These are phyloP conservation scores for Macrotrachela quadricornifera DNA, from an alignment of 1,140 invertebrate genomes.

Conservation along the genomic window DNA sequence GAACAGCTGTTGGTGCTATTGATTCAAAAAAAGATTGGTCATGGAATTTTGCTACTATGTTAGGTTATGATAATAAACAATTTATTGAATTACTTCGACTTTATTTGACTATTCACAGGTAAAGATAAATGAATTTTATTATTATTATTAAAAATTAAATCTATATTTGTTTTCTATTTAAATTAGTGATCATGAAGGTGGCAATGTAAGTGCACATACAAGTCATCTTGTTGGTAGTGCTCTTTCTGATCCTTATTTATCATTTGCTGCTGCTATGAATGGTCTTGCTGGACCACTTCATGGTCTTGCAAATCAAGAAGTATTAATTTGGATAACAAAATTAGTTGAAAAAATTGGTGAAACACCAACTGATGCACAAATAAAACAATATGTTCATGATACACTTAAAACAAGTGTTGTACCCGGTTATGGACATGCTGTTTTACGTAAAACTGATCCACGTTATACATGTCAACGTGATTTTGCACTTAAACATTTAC, in stretches of 20 bases:
- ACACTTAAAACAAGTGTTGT: constrained; percentile 82
- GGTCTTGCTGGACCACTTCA: constrained; percentile 83
- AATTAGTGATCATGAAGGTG: constrained; percentile 63
- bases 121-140: constrained; percentile 13
- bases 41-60: constrained; percentile 70
- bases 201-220: constrained; percentile 78
- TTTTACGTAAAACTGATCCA: constrained; percentile 83
- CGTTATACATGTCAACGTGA: constrained; percentile 78
- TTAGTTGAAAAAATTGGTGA: constrained; percentile 53
- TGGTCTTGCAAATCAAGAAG: constrained; percentile 59
- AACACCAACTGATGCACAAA: constrained; percentile 56
- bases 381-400: constrained; percentile 81
- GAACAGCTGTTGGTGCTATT: constrained; percentile 62
- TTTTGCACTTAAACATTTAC: constrained; percentile 77
- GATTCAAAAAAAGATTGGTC: constrained; percentile 78
- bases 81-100: constrained; percentile 81
- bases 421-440: constrained; percentile 87
- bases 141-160: too few relatives aligned
- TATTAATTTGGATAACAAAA: constrained; percentile 26
- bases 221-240: constrained; percentile 82
- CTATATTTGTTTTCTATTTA: neutral
- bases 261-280: constrained; percentile 77
- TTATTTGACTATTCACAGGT: constrained; percentile 74
- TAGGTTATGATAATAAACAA: constrained; percentile 61
- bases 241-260: constrained; percentile 75